These are phyloP conservation scores for Drosophila persimilis DNA, from an alignment of 1,140 invertebrate species.

Conservation along the genomic window DNA sequence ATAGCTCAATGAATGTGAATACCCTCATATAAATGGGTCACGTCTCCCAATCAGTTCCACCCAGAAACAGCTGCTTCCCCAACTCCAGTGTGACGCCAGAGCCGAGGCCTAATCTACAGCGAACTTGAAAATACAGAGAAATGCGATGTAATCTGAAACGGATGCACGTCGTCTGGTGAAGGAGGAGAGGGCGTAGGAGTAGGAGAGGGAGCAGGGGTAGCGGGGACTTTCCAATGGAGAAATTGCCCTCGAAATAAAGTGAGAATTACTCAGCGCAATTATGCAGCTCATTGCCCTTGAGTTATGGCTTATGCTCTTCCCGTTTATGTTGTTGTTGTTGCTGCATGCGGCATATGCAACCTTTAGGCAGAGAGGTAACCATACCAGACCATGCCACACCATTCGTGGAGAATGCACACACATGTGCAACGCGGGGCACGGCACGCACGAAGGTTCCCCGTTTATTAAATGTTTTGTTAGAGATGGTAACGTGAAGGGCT, in stretches of 20 bases:
- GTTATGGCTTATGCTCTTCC: constrained; percentile 54
- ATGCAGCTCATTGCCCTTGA: constrained; percentile 80
- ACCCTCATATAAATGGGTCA: constrained; percentile 2
- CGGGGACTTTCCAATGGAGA: constrained; percentile 46
- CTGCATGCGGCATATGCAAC: constrained; percentile 47
- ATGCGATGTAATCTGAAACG: constrained; percentile 45
- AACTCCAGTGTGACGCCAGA: constrained; percentile 25
- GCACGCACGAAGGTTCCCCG: constrained; percentile 40
- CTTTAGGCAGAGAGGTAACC: constrained; percentile 46
- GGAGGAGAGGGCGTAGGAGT: too few relatives aligned
- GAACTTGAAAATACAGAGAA: constrained; percentile 30
- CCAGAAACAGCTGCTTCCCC: constrained; percentile 7
- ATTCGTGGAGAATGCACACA: constrained; percentile 60
- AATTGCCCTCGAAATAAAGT: constrained; percentile 64
- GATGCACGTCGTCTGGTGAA: constrained; percentile 26
- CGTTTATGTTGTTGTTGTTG: constrained; percentile 36
- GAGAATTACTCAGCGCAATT: constrained; percentile 81
- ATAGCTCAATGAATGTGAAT: neutral
- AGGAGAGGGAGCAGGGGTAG: too few relatives aligned
- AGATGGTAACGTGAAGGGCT: constrained; percentile 29
- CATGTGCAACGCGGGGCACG: constrained; percentile 53
- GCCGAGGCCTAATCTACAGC: constrained; percentile 2
- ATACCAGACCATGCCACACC: constrained; percentile 26
- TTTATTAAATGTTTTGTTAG: constrained; percentile 3
- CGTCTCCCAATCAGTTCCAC: neutral